Percentiles rank a stretch among this genome's conserved stretches.
Conservation (phyloP, 2,797 vertebrate genomes). For the Enteromius mattozi region DNA sequence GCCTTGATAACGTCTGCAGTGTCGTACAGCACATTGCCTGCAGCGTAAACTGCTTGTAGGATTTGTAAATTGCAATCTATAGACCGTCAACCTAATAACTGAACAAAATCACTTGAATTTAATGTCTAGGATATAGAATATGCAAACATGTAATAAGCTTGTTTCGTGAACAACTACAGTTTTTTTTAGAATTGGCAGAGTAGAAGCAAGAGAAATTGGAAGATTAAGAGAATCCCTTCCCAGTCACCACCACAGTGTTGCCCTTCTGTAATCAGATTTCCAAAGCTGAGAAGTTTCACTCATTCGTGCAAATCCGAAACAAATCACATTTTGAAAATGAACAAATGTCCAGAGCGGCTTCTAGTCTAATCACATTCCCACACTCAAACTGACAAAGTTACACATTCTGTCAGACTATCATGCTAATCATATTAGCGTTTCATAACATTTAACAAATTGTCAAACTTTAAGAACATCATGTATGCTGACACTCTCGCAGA, state of each 20-base stretch:
- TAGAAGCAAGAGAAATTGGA: neutral
- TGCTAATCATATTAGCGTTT: constrained; percentile 4
- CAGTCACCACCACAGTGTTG: constrained; percentile 12
- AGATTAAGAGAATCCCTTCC: constrained; percentile 32
- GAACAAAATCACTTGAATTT: neutral
- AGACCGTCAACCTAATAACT: neutral
- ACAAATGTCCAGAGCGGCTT: constrained; percentile 9
- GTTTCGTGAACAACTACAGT: neutral
- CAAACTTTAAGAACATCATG: neutral
- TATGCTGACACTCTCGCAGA: neutral
- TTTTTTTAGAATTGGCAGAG: constrained; percentile 1
- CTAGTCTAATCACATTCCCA: constrained; percentile 13
- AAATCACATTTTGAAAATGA: constrained; percentile 52
- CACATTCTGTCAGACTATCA: neutral
- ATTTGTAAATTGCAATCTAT: neutral
- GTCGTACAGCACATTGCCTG: neutral
- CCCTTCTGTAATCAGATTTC: constrained; percentile 57
- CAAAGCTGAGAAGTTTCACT: constrained; percentile 50
- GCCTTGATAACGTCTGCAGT: neutral
- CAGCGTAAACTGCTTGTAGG: neutral
- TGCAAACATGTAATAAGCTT: neutral
- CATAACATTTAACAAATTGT: constrained; percentile 1
- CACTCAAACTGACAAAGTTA: constrained; percentile 3
- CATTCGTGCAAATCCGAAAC: constrained; percentile 59
- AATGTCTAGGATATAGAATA: neutral